These are phyloP conservation scores for Galaxea fascicularis DNA, from an alignment of 92 coral and sea anemone species.

Conservation along the genomic window DNA sequence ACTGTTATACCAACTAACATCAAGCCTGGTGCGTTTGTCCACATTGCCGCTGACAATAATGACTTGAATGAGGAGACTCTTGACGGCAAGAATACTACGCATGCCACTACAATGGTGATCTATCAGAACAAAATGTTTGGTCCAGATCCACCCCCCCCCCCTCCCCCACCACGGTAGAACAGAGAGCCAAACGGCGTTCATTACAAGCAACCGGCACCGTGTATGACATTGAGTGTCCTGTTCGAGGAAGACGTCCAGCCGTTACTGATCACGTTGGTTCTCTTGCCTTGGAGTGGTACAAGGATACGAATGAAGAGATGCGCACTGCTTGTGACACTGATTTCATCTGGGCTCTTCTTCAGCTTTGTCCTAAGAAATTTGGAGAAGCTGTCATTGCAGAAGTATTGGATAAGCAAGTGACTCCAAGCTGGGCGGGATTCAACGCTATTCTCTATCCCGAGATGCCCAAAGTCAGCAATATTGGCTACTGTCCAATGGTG, in stretches of 20 bases:
- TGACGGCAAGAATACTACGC: no score
- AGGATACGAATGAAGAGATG: slow-evolving; percentile 36
- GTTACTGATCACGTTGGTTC: neutral
- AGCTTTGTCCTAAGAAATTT: slow-evolving; percentile 35
- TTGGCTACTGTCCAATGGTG: slow-evolving; percentile 58
- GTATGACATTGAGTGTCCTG: slow-evolving; percentile 45
- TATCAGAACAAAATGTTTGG: no score
- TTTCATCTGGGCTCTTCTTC: slow-evolving; percentile 41
- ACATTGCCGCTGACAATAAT: no score
- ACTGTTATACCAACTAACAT: no score
- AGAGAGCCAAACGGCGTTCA: slow-evolving; percentile 40
- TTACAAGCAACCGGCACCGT: slow-evolving; percentile 44
- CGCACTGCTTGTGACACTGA: slow-evolving; percentile 10
- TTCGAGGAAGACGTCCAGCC: slow-evolving; percentile 52
- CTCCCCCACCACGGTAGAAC: slow-evolving; percentile 29
- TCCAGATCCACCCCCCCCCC: slow-evolving; percentile 36
- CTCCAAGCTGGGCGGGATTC: slow-evolving; percentile 18
- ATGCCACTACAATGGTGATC: no score
- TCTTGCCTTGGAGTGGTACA: slow-evolving; percentile 34
- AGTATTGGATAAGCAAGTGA: no score
- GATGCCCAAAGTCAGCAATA: slow-evolving; percentile 19
- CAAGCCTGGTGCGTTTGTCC: no score
- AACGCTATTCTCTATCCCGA: slow-evolving; percentile 21
- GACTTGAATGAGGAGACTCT: no score
- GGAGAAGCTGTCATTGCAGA: slow-evolving; percentile 26